Evolutionary conservation across 35 echinoderm and acorn worm genomes (phyloP).

Genomic region (Apostichopus japonicus): DNA sequence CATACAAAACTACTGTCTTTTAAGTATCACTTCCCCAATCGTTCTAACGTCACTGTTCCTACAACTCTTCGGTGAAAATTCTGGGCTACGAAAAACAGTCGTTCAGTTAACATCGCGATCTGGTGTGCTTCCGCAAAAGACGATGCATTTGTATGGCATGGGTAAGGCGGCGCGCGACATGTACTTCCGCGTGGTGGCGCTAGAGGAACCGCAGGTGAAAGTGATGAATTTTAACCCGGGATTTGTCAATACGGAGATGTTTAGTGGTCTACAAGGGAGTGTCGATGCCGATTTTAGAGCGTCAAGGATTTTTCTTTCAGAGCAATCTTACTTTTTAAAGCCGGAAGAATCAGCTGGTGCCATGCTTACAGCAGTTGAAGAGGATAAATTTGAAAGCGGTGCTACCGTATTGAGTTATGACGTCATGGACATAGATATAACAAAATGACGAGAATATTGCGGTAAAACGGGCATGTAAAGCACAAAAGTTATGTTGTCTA

Average conservation of each 20-base stretch:
- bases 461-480: neutral
- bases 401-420: conserved; percentile 27
- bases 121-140: conserved; percentile 57
- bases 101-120: conserved; percentile 48
- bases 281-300: conserved; percentile 35
- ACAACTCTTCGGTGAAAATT: conserved; percentile 43
- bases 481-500: too few relatives aligned
- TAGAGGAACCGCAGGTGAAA: conserved; percentile 70
- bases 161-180: conserved; percentile 76
- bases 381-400: conserved; percentile 19
- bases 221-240: conserved; percentile 76
- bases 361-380: neutral
- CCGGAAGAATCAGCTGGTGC: conserved; percentile 5
- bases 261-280: conserved; percentile 19
- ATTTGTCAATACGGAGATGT: conserved; percentile 68
- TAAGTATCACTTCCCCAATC: conserved; percentile 65
- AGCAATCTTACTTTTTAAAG: conserved; percentile 27
- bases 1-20: conserved; percentile 51
- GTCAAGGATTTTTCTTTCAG: neutral
- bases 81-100: conserved; percentile 47
- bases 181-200: conserved; percentile 62
- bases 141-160: conserved; percentile 64
- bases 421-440: conserved; percentile 20
- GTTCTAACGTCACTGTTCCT: conserved; percentile 67
- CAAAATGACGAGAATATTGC: neutral